Base-by-base conservation (phyloP, 2,113 vertebrate genomes). In the Scalopus aquaticus region DNA sequence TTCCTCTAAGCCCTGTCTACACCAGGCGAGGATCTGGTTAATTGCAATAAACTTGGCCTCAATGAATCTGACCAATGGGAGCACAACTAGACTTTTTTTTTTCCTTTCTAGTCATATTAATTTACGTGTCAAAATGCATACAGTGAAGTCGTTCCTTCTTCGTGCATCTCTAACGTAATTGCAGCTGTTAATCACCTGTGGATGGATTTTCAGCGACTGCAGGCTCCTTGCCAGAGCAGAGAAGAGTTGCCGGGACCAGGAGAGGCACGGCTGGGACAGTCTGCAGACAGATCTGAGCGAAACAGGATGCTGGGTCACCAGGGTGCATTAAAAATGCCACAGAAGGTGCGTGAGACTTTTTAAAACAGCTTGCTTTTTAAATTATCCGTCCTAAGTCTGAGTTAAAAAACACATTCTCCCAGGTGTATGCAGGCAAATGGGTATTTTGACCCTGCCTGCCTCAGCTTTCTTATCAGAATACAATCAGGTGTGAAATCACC, bases 291-390 rank as follows among this genome's bases (percentile, higher is more conserved):
- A 49, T n/a, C 35, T 2, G 30, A n/a, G 60, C 64, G 44, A 12
- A 17, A 26, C 13, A 19, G 22, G 24, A 49, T 16, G 49, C 49
- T 24, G 83, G 65, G 35, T n/a, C 46, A 2, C 26, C 35, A 4
- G 35, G 51, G 39, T 1, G 3, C 24, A 4, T 32, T 7, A 54
- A 35, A 44, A n/a, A 44, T 49, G 49, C 46, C 67, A 2, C n/a
- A 26, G 65, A 39, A 37, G 7, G 72, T 39, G 62, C n/a, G 15
- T 28, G 83, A 51, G 74, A 12, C 77, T 60, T 76, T 22, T 2
- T 32, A 74, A 87, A 39, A n/a, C 56, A 35, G 54, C 44, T 79
- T 58, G 39, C 15, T 72, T 88, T 84, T 89, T 30, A 87, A 92
- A 91, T 62, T 70, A 72, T 32, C 13, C 1, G 28, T 42, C 39